Conservation (phyloP, 2,113 vertebrate species). For the Coregonus clupeaformis region DNA sequence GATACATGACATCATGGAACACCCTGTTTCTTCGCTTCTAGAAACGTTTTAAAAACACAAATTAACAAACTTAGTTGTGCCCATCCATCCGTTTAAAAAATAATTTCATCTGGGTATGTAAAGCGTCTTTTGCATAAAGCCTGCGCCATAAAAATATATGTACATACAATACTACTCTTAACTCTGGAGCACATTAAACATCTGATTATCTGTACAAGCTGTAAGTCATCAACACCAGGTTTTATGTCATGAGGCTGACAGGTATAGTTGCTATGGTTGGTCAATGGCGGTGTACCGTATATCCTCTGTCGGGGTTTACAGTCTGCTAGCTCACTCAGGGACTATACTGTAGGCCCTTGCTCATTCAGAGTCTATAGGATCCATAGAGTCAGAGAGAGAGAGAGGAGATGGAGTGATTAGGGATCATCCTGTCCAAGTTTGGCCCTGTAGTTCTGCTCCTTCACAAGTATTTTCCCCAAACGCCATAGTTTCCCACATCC, state of each 20-base stretch:
- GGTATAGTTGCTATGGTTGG: slow-evolving; percentile 11
- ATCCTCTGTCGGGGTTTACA: not conserved
- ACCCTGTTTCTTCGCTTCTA: slow-evolving; percentile 20
- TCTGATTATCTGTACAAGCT: slow-evolving; percentile 37
- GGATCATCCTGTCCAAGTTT: not conserved
- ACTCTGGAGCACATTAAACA: slow-evolving; percentile 36
- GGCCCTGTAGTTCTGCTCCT: too few species aligned
- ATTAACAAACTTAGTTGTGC: not conserved
- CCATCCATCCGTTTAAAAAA: slow-evolving; percentile 34
- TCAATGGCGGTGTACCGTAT: slow-evolving; percentile 21
- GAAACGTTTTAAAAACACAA: slow-evolving; percentile 6
- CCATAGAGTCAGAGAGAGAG: not conserved
- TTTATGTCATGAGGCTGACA: slow-evolving; percentile 22
- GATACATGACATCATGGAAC: slow-evolving; percentile 9
- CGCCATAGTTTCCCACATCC: not conserved
- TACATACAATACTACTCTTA: slow-evolving; percentile 49
- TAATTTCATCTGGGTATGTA: slow-evolving; percentile 25
- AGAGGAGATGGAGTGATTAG: not conserved
- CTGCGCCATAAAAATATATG: slow-evolving; percentile 51
- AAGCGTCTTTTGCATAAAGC: slow-evolving; percentile 34
- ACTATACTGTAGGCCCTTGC: not conserved
- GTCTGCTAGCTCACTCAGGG: not conserved
- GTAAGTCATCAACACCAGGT: slow-evolving; percentile 2
- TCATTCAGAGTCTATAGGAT: not conserved
- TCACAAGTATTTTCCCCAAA: too few species aligned